phyloP scores from a whole-genome alignment of 2,113 vertebrate species.

The Mesitornis unicolor region DNA sequence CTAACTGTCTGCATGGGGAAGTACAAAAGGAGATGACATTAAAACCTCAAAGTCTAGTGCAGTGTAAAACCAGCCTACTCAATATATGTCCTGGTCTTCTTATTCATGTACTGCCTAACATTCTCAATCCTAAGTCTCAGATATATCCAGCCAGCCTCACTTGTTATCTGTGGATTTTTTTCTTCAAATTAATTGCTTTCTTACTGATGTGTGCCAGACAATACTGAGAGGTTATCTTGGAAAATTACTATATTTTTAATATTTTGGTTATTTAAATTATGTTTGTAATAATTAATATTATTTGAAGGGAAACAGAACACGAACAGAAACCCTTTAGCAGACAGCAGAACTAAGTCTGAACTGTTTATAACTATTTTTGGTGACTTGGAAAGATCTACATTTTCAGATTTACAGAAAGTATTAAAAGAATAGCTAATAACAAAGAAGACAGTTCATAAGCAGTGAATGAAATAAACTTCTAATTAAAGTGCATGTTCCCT shows the following conservation, averaged over 20 bases:
- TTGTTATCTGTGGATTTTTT: not conserved
- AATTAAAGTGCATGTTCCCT: not conserved
- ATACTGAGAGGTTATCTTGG: not conserved
- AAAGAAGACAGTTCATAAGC: not conserved
- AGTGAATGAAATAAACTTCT: not conserved
- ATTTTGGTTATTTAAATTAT: not conserved
- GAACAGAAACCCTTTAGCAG: not conserved
- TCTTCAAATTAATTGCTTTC: not conserved
- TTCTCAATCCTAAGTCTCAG: not conserved
- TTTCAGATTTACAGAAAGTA: not conserved
- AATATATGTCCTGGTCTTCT: not conserved
- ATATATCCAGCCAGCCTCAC: not conserved
- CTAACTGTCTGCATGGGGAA: not conserved
- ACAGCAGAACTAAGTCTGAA: not conserved
- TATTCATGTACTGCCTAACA: not conserved
- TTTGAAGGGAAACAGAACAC: not conserved
- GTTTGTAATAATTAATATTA: not conserved
- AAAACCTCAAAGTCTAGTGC: not conserved
- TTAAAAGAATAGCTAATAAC: not conserved
- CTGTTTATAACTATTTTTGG: not conserved
- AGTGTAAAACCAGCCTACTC: not conserved
- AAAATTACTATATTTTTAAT: not conserved
- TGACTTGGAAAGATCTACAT: not conserved
- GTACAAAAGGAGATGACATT: not conserved
- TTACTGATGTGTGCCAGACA: not conserved